A percentile compares a stretch with the other conserved stretches of the same genome.
Conservation (phyloP, 2,113 vertebrate genomes). For the Bubalus kerabau region DNA sequence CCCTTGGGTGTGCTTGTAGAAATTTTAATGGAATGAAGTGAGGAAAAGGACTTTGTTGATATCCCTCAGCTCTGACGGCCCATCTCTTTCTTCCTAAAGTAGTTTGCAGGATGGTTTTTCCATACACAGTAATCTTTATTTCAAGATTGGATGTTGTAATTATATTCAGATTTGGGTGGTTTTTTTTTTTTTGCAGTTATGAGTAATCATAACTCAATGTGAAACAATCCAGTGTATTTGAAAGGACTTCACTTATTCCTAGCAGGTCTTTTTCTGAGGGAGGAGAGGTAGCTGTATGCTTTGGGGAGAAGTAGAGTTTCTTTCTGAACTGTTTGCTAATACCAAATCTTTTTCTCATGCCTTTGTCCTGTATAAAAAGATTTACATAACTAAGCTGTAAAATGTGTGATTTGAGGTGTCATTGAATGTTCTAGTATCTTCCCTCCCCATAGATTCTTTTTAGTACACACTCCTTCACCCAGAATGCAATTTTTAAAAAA, state of each 20-base stretch:
- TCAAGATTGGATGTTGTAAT: neutral
- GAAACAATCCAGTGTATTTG: neutral
- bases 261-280: neutral
- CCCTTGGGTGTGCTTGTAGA: neutral
- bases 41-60: neutral
- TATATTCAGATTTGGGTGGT: neutral
- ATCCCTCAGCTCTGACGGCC: neutral
- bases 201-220: neutral
- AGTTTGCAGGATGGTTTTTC: neutral
- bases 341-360: neutral
- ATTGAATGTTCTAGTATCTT: neutral
- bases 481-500: neutral
- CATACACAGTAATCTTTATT: neutral
- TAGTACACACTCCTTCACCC: neutral
- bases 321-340: neutral
- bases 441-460: neutral
- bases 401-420: neutral
- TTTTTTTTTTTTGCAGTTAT: neutral
- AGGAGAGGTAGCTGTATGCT: neutral
- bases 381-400: neutral
- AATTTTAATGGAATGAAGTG: neutral
- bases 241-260: slow-evolving; percentile 4
- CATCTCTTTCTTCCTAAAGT: neutral
- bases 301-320: neutral
- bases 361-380: neutral